These are phyloP conservation scores for Hedychridium roseum DNA, from an alignment of 2,888 invertebrate species.

Conservation along the genomic window DNA sequence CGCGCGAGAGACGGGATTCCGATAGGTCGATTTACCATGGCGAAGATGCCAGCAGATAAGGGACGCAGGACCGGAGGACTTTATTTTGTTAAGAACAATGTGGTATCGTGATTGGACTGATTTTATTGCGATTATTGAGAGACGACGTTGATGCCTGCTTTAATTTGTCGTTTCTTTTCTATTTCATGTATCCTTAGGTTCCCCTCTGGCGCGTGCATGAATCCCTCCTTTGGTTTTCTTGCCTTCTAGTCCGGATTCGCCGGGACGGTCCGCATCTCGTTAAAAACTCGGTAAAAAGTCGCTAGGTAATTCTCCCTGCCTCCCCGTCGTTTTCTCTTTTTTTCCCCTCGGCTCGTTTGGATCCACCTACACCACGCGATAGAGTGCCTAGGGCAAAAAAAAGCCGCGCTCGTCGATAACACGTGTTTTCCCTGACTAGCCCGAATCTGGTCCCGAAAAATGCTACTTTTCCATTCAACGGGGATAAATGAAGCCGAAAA, in stretches of 20 bases:
- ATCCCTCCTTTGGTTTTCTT: slow-evolving; percentile 13
- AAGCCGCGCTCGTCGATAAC: slow-evolving; percentile 42
- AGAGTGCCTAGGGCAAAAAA: slow-evolving; percentile 17
- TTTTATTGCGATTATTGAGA: too few species aligned
- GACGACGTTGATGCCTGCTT: too few species aligned
- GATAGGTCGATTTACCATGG: too few species aligned
- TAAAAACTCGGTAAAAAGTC: slow-evolving; percentile 48
- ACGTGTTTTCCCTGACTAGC: slow-evolving; percentile 42
- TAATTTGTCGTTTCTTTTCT: slow-evolving; percentile 4
- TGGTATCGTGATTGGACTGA: too few species aligned
- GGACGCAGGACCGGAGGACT: too few species aligned
- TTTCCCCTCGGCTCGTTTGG: slow-evolving; percentile 14
- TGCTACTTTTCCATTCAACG: too few species aligned
- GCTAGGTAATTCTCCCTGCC: slow-evolving; percentile 5
- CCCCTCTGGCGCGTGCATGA: background rate
- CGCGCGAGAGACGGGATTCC: too few species aligned
- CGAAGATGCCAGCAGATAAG: too few species aligned
- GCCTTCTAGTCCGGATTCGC: too few species aligned
- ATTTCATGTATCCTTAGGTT: slow-evolving; percentile 3
- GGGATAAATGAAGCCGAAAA: too few species aligned
- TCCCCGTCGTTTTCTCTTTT: slow-evolving; percentile 18
- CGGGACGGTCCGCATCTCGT: slow-evolving; percentile 46
- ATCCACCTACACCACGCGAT: background rate
- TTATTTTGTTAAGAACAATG: too few species aligned
- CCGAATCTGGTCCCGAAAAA: too few species aligned